Conservation (phyloP, 2,797 vertebrate genomes). For the Prionace glauca region DNA sequence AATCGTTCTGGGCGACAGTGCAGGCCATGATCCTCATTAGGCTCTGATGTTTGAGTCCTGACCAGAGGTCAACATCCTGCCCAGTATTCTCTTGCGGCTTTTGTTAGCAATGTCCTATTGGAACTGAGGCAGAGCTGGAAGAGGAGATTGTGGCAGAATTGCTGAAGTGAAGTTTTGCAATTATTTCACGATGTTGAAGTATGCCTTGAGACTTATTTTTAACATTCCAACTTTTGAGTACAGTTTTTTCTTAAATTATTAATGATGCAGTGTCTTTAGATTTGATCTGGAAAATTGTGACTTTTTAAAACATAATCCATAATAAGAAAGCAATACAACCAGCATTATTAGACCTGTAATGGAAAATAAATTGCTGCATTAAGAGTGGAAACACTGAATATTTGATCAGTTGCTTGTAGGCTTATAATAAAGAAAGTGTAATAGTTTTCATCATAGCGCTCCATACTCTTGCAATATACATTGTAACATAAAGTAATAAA, state of each 20-base stretch:
- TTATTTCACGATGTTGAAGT: background rate
- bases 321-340: background rate
- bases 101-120: background rate
- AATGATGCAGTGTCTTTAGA: background rate
- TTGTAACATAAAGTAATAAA: background rate
- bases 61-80: background rate
- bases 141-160: background rate
- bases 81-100: background rate
- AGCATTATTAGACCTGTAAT: background rate
- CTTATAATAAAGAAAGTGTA: background rate
- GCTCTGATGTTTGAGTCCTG: background rate
- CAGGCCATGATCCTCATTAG: background rate
- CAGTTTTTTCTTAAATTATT: background rate
- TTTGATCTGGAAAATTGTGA: background rate
- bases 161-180: background rate
- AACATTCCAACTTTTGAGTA: background rate
- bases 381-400: background rate
- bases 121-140: background rate
- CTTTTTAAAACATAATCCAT: background rate
- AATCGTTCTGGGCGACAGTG: background rate
- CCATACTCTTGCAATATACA: background rate
- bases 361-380: background rate
- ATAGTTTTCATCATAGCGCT: background rate
- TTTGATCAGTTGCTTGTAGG: background rate
- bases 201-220: background rate